Evolutionary conservation across 2,797 vertebrate genomes (phyloP).

Genomic region (Poliocrania exsul): DNA sequence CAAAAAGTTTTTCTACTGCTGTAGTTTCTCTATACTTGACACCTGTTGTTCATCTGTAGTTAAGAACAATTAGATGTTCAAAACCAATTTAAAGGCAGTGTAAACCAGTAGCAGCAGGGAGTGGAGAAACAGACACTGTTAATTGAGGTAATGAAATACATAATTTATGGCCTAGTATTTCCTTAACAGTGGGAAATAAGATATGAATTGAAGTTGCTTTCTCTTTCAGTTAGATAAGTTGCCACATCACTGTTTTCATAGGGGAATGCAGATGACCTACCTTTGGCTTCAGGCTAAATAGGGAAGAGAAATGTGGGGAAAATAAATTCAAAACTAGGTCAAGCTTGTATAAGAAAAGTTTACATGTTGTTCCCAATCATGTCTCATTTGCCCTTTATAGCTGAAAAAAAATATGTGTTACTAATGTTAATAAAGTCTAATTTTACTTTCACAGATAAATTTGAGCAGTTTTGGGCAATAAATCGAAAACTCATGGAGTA

Average conservation of each 20-base stretch:
- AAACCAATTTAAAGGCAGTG: background rate
- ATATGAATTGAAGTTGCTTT: background rate
- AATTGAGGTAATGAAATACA: background rate
- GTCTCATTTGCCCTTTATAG: background rate
- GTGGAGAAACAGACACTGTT: background rate
- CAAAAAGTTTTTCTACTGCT: background rate
- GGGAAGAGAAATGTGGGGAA: background rate
- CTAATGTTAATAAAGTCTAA: background rate
- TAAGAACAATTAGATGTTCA: background rate
- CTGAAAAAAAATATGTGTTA: background rate
- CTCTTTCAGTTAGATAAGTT: background rate
- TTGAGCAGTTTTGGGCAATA: constrained; percentile 99
- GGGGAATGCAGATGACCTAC: background rate
- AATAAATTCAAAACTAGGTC: background rate
- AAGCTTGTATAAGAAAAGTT: background rate
- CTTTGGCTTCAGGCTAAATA: background rate
- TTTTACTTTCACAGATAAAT: constrained; percentile 88
- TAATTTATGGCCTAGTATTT: background rate
- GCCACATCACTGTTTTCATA: background rate
- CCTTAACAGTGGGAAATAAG: background rate
- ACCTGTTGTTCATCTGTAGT: background rate
- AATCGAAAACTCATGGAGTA: constrained; percentile 99
- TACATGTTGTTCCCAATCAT: background rate
- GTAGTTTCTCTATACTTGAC: background rate
- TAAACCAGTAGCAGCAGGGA: background rate